Base-by-base conservation (phyloP, 2,888 invertebrate species). In the Syrista parreyssii region DNA sequence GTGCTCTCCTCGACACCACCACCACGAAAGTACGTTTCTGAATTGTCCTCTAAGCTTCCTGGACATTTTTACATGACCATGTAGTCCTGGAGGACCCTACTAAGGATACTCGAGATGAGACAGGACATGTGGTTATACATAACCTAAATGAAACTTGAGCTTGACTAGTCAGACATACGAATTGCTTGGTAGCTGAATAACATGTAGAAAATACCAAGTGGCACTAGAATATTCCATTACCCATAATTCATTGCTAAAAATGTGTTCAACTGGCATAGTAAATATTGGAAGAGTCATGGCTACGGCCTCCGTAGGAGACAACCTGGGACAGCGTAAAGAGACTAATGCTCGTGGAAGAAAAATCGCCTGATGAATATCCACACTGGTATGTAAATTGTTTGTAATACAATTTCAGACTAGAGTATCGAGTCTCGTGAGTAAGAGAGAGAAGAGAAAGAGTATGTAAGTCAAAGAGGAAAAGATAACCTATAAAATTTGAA, bases 1-100 rank as follows among this genome's bases (percentile, higher is more conserved):
- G 88, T 87, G 84, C 84, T 86, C 78, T 76, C 73, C 72, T 77
- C 75, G 36, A 72, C 32, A 68, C 69, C 68, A 31, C 78, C 75
- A 34, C 69, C 78, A 55, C 72, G 34, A 32, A 68, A 40, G 23
- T 55, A 30, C 40, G 9, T 71, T 32, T 71, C 32, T 9, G 31
- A 71, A 71, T 71, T 71, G 71, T 71, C 71, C 71, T 71, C 32
- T 1, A 12, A 31, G 32, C 71, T 23, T 55, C 23, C 23, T 55
- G 55, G 23, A 55, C 55, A 55, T 55, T 55, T 55, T 55, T 55
- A 55, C 9, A 15, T 23, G 23, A 23, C 55, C 9, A 40, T 6
- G 55, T 23, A 6, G 2, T 23, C 55, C 55, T 23, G 55, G 55
- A 55, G 55, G 55, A 55, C 9, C 55, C 15, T 23, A 9, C 2